phyloP scores from a whole-genome alignment of 30 jellyfish, hydroid and myxozoan genomes.

The Turritopsis rubra region DNA sequence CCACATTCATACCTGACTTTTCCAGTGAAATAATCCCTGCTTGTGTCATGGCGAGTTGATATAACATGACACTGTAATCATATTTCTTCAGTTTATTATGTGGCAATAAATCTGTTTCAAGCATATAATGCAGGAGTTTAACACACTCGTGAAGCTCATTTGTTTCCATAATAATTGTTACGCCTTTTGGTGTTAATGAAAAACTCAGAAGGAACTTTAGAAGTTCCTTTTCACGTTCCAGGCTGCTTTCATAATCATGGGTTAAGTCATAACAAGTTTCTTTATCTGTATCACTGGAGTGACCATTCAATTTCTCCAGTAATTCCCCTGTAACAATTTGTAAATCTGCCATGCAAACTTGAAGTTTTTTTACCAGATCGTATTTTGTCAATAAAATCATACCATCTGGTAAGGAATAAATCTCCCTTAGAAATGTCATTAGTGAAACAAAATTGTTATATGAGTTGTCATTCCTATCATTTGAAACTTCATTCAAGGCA shows the following conservation, averaged over 20 bases:
- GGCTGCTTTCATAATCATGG: neutral
- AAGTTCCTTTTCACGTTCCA: constrained; percentile 23
- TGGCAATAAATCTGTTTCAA: constrained; percentile 26
- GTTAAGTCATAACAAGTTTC: neutral
- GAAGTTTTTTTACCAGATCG: neutral
- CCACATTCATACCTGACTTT: neutral
- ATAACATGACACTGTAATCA: constrained; percentile 63
- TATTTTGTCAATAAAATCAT: neutral
- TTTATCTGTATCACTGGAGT: neutral
- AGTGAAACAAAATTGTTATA: neutral
- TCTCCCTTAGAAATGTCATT: neutral
- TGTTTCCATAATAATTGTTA: constrained; percentile 47
- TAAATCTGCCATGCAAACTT: neutral
- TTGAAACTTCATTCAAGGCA: neutral
- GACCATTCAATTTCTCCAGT: neutral
- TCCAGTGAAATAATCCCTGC: constrained; percentile 77
- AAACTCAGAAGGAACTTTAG: constrained; percentile 56
- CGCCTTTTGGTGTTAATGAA: constrained; percentile 87
- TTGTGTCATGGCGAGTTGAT: constrained; percentile 68
- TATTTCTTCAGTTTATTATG: constrained; percentile 67
- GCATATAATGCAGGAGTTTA: constrained; percentile 40
- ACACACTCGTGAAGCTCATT: constrained; percentile 70
- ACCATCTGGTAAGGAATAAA: constrained; percentile 12
- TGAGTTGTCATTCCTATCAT: neutral
- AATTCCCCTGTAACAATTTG: neutral